Percentiles rank a stretch among this genome's conserved stretches.
Conservation (phyloP, 2,888 invertebrate species). For the Diaperis boleti region DNA sequence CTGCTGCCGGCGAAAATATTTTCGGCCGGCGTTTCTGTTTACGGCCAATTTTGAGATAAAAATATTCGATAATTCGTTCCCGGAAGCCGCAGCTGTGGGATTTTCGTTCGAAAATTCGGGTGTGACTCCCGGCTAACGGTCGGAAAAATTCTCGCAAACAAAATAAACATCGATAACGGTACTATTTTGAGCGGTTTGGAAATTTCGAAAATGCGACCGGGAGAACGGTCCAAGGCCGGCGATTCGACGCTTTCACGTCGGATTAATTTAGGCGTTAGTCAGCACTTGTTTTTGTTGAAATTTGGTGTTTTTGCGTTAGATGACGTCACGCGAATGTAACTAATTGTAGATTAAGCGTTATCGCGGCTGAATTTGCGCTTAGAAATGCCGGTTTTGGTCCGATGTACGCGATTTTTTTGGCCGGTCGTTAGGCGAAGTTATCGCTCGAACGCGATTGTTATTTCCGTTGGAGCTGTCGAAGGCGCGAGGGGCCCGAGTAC, state of each 20-base stretch:
- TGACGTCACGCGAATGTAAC: conserved; percentile 13
- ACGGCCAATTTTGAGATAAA: too few relatives aligned
- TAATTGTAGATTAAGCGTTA: conserved; percentile 16
- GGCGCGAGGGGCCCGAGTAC: too few relatives aligned
- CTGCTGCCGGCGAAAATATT: too few relatives aligned
- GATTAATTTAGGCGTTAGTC: conserved; percentile 36
- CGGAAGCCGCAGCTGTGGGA: too few relatives aligned
- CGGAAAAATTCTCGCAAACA: conserved; percentile 15
- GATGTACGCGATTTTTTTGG: too few relatives aligned
- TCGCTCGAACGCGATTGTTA: conserved; percentile 12
- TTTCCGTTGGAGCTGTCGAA: conserved; percentile 23
- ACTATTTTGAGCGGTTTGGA: conserved; percentile 20
- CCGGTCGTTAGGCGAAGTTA: conserved; percentile 9
- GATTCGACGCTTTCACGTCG: conserved; percentile 26
- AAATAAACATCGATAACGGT: conserved; percentile 32
- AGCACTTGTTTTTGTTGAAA: conserved; percentile 33
- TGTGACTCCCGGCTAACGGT: not conserved
- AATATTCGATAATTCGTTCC: not conserved
- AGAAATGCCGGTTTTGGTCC: conserved; percentile 2
- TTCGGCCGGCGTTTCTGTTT: too few relatives aligned
- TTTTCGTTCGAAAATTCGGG: too few relatives aligned
- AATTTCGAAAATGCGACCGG: conserved; percentile 35
- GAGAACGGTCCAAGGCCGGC: conserved; percentile 16
- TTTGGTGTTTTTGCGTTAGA: conserved; percentile 4
- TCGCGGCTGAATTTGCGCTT: conserved; percentile 9